Evolutionary conservation across 2,888 invertebrate species (phyloP).

Genomic region (Stramonita haemastoma): DNA sequence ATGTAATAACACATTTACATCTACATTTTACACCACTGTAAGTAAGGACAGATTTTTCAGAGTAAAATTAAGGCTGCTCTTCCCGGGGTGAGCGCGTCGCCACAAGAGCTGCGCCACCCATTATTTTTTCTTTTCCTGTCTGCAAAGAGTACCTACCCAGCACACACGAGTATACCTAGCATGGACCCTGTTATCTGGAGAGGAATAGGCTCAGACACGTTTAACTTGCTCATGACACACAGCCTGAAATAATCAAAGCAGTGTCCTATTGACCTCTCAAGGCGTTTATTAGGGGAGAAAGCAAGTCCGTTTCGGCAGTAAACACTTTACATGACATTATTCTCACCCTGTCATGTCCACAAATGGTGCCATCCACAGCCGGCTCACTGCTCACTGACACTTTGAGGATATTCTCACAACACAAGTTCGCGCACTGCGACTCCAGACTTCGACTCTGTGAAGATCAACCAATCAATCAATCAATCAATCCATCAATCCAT

Average conservation of each 20-base stretch:
- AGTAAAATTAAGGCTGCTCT: too few species aligned
- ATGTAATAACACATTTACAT: too few species aligned
- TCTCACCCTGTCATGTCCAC: conserved; percentile 61
- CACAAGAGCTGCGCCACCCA: too few species aligned
- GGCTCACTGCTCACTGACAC: conserved; percentile 66
- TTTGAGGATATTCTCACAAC: conserved; percentile 68
- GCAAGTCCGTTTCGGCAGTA: background rate
- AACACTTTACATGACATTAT: background rate
- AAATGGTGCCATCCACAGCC: conserved; percentile 67
- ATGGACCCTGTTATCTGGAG: too few species aligned
- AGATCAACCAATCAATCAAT: background rate
- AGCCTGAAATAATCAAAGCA: background rate
- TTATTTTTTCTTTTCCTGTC: too few species aligned
- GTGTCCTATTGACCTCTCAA: background rate
- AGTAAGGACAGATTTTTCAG: too few species aligned
- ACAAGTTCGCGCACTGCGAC: conserved; percentile 66
- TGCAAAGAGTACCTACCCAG: too few species aligned
- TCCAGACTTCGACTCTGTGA: conserved; percentile 37
- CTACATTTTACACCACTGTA: too few species aligned
- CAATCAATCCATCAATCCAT: background rate
- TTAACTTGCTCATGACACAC: too few species aligned
- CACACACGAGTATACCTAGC: too few species aligned
- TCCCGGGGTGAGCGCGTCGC: too few species aligned
- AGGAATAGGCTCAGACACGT: too few species aligned
- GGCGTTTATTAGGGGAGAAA: background rate